Base-by-base conservation (phyloP, 2,113 vertebrate species). In the Martes martes region DNA sequence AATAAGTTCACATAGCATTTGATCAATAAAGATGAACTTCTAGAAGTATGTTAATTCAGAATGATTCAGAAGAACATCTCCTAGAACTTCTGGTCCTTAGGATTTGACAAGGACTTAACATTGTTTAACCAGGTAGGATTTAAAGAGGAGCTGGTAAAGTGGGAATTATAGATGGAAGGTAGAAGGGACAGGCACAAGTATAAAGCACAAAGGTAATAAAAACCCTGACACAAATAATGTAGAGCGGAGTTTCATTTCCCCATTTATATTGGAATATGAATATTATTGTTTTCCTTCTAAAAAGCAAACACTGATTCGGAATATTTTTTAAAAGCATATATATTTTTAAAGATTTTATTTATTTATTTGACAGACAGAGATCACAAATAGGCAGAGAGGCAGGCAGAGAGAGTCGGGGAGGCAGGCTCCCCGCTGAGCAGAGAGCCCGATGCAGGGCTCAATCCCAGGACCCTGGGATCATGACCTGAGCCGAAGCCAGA, bases 271-370 rank as follows among this genome's bases (percentile, higher is more conserved):
- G 7, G 19, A 95, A 55, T 55, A 55, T 55, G 18, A 55, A 55
- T 55, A 18, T 31, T 79, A 16, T 31, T 80, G 6, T 80, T 79
- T 82, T 94, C 13, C 85, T 98, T 96, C 81, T 91, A 88, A 95
- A 90, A 90, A 88, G 83, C 63, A 84, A 97, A 31, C 1, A 28
- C 4, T 78, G 5, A 79, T 83, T 87, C 21, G 47, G 18, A 63
- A 80, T 74, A 94, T 28, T 82, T 52, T 52, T 52, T 52, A 52
- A 52, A 52, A 52, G 15, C 52, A 52, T 52, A 52, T 16, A 52
- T 16, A 18, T 55, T 55, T 55, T 18, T 6, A 55, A 52, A 55
- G 52, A 55, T 55, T 55, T 55, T 55, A 18, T 55, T 55, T 55
- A 55, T 55, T 55, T 55, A 52, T 52, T 52, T 52, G 52, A 52